Conservation (phyloP, 2,888 invertebrate species). For the Drosophila cognata region DNA sequence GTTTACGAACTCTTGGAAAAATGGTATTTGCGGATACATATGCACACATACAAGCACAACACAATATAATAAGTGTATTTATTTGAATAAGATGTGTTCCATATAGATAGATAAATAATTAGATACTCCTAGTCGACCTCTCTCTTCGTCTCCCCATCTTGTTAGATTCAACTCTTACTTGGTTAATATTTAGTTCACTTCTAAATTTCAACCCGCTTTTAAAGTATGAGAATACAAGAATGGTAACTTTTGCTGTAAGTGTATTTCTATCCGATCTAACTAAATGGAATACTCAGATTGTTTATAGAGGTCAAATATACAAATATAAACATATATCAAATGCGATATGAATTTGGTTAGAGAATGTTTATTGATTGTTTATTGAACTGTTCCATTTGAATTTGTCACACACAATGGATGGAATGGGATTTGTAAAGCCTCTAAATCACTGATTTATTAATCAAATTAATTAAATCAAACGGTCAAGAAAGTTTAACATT, state of each 20-base stretch:
- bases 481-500: not conserved
- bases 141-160: no score
- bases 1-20: no score
- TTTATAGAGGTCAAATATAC: not conserved
- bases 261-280: not conserved
- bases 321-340: not conserved
- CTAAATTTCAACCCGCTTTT: no score
- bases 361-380: not conserved
- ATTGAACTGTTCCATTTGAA: not conserved
- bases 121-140: no score
- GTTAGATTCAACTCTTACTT: no score
- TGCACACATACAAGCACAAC: no score
- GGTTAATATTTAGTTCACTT: no score
- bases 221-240: not conserved
- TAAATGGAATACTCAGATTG: not conserved
- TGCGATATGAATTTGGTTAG: not conserved
- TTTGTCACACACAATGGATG: not conserved
- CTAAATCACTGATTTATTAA: not conserved
- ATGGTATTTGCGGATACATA: no score
- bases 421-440: not conserved
- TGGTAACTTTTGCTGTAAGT: not conserved
- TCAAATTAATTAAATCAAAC: not conserved
- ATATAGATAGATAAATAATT: no score
- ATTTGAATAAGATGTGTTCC: no score
- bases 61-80: no score